These are phyloP conservation scores for Cynaeus angustus DNA, from an alignment of 2,888 invertebrate species.

Conservation along the genomic window DNA sequence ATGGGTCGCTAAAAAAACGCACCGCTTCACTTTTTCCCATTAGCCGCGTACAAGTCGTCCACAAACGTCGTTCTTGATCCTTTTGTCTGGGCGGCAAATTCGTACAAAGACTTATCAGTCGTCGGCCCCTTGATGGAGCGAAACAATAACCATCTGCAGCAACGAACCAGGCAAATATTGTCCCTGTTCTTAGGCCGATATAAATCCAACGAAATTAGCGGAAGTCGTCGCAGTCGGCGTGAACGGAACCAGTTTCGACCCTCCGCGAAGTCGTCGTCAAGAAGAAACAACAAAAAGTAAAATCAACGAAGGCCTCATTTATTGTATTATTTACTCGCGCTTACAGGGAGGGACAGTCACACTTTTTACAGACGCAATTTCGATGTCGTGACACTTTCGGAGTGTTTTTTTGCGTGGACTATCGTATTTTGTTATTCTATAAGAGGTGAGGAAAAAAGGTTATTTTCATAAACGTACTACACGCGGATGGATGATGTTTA, in stretches of 20 bases:
- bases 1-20: conserved; percentile 7
- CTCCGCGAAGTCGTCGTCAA: conserved; percentile 13
- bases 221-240: conserved; percentile 36
- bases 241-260: conserved; percentile 38
- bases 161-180: conserved; percentile 30
- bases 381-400: not conserved
- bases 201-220: conserved; percentile 36
- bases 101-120: conserved; percentile 34
- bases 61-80: conserved; percentile 15
- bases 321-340: conserved; percentile 14
- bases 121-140: conserved; percentile 26
- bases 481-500: not conserved
- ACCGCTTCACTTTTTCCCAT: conserved; percentile 20
- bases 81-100: conserved; percentile 26
- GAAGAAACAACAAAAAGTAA: conserved; percentile 18
- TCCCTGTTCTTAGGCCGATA: conserved; percentile 20
- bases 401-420: not conserved
- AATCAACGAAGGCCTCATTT: conserved; percentile 21
- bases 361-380: conserved; percentile 11
- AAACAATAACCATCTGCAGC: conserved; percentile 36
- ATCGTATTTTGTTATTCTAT: not conserved
- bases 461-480: conserved; percentile 12
- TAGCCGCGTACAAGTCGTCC: conserved; percentile 9
- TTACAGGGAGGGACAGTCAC: not conserved
- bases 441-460: not conserved